A percentile compares a stretch with the other conserved stretches of the same genome.
Conservation (phyloP, 1,140 invertebrate genomes). For the Eubasilissa regina region DNA sequence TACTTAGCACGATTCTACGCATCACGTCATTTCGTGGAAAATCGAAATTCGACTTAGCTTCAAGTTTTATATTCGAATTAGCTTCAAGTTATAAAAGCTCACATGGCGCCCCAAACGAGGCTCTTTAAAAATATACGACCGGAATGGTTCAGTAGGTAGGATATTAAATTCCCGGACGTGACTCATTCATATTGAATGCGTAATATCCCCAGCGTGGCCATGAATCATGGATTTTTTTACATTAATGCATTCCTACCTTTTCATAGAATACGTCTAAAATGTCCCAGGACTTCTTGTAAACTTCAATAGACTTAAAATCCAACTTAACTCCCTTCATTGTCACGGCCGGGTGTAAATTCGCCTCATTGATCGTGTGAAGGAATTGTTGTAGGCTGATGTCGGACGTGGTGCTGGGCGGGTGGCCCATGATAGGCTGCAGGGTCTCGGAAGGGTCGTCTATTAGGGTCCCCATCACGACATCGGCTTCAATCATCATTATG, state of each 20-base stretch:
- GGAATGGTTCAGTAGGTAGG: too few relatives aligned
- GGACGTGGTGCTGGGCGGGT: conserved; percentile 82
- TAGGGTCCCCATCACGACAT: conserved; percentile 82
- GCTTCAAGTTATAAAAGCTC: background rate
- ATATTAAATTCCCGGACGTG: conserved; percentile 39
- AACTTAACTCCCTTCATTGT: conserved; percentile 83
- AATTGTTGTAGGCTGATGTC: conserved; percentile 86
- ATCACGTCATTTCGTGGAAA: background rate
- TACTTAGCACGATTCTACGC: conserved; percentile 20
- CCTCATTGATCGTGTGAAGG: conserved; percentile 74
- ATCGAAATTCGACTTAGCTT: background rate
- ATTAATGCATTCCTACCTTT: conserved; percentile 63
- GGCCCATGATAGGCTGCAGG: conserved; percentile 86
- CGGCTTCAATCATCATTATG: conserved; percentile 90
- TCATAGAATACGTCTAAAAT: conserved; percentile 70
- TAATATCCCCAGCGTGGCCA: conserved; percentile 12
- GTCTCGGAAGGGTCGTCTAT: conserved; percentile 66
- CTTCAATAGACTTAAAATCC: conserved; percentile 89
- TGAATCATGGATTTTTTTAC: conserved; percentile 36
- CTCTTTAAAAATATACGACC: background rate
- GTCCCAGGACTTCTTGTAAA: conserved; percentile 78
- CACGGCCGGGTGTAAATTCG: conserved; percentile 64
- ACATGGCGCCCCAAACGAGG: background rate
- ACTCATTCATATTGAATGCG: conserved; percentile 12
- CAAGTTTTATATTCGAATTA: background rate